A percentile compares a stretch with the other conserved stretches of the same genome.
phyloP scores from a whole-genome alignment of 2,113 vertebrate genomes.

The Otus sunia region DNA sequence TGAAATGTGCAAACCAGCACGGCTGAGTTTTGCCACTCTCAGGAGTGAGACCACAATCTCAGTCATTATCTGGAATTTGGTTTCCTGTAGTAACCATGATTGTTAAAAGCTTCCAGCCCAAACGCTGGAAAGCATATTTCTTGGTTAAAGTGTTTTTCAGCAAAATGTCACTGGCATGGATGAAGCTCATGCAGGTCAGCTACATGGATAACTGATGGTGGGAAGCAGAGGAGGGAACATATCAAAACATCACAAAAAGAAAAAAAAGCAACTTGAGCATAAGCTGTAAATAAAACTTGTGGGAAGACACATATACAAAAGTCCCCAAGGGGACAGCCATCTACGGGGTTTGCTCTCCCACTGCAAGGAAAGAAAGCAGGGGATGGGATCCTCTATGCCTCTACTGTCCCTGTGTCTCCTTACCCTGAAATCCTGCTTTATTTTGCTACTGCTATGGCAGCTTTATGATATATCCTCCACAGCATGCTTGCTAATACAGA shows the following conservation, averaged over 20 bases:
- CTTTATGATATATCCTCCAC: not conserved
- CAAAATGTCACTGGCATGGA: not conserved
- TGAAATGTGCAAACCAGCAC: not conserved
- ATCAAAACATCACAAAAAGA: not conserved
- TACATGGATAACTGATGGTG: not conserved
- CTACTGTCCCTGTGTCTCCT: not conserved
- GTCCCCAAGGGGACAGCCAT: rapidly evolving
- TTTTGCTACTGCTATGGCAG: not conserved
- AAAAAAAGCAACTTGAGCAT: not conserved
- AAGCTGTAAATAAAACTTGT: not conserved
- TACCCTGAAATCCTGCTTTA: not conserved
- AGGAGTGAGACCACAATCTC: not conserved
- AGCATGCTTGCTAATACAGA: not conserved
- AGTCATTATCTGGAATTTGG: not conserved
- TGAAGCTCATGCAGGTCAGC: not conserved
- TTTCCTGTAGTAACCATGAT: not conserved
- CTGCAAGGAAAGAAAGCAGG: not conserved
- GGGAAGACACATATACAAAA: not conserved
- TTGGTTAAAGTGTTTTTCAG: not conserved
- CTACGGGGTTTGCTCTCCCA: not conserved
- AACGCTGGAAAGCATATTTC: not conserved
- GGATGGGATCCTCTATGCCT: not conserved
- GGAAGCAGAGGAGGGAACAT: not conserved
- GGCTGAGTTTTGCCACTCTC: not conserved
- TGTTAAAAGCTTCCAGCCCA: not conserved